Evolutionary conservation across 2,797 vertebrate genomes (phyloP), one percentile per base, ranked within the genome.

Genomic region (Neosilurus hyrtlii): DNA sequence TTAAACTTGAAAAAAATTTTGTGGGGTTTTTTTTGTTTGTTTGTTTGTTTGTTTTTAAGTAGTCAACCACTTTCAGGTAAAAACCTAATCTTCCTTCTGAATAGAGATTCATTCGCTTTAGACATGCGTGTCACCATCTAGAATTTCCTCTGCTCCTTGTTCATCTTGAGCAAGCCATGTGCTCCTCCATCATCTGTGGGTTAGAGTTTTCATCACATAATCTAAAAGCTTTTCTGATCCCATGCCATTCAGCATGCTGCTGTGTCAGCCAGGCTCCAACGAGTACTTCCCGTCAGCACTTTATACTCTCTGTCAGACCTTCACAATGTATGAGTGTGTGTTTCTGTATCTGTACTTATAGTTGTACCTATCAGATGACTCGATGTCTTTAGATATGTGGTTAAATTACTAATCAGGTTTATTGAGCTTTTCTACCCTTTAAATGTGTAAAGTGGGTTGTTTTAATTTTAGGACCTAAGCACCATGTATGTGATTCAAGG

Each of bases 1-100:
- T 85, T 82, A 86, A 78, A 87, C 86, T 86, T 89, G 85, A n/a
- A n/a, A n/a, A n/a, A n/a, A 87, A 89, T 81, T 73, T 57, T 43
- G 30, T 16, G 37, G 37, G 37, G 37, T 43, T 52, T 71, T 78
- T 2, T 43, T 43, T 43, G 37, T 43, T 43, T 43, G n/a, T n/a
- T n/a, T n/a, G n/a, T n/a, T n/a, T n/a, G n/a, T n/a, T n/a, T n/a
- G n/a, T n/a, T n/a, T n/a, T n/a, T n/a, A n/a, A n/a, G 65, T 76
- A 78, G 62, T 83, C 62, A 81, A 79, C 73, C 73, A 84, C 80
- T 82, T 82, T 86, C 76, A 78, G 76, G 79, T 82, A 43, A 82
- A 86, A 43, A n/a, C 68, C 62, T 16, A 49, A n/a, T 16, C 11
- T 59, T 75, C 37, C 37, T 24, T 80, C 7, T 24, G 12, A 16